Base-by-base conservation (phyloP, 2,888 invertebrate genomes). In the Drosophila quasianomalipes region DNA sequence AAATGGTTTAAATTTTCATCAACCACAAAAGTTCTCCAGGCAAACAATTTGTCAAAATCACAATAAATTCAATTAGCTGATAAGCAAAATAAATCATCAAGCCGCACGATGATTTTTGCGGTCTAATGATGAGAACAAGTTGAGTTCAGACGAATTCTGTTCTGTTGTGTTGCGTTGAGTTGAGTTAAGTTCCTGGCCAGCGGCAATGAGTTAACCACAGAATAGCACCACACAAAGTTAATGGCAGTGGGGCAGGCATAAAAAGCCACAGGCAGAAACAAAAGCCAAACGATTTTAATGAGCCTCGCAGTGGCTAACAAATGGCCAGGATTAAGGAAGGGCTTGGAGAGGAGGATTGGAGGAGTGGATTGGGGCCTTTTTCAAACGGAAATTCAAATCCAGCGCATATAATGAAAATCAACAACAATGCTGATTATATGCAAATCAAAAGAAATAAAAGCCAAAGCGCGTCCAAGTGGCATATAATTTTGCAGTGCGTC, bases 381-480 rank as follows among this genome's bases (percentile, higher is more conserved):
- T 65, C 52, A 57, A 79, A 68, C 58, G 74, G 66, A 77, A 79
- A 68, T 51, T 74, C 62, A 52, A 68, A 73, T 65, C 68, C 60
- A 58, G 55, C 62, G 51, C 41, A 31, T 59, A 59, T 77, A 76
- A 76, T 76, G 72, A 76, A 77, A 77, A 72, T 76, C 73, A 76
- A 81, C 74, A 79, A 85, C 78, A 80, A 85, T 79, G 74, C 77
- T 89, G 89, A 89, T 89, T 89, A 83, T 78, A 89, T 86, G 90
- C 81, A 90, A 89, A 89, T 90, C 82, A 86, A 89, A 82, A 80
- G 82, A 81, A 79, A 79, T 75, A 70, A 79, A 87, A 76, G 60
- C 67, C 65, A 72, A 70, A 76, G 73, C 66, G 65, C 64, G 69
- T 74, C 59, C 69, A 77, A 77, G 74, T 70, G 71, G 71, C 73